phyloP scores from a whole-genome alignment of 2,797 vertebrate species.

The Coregonus sp. region DNA sequence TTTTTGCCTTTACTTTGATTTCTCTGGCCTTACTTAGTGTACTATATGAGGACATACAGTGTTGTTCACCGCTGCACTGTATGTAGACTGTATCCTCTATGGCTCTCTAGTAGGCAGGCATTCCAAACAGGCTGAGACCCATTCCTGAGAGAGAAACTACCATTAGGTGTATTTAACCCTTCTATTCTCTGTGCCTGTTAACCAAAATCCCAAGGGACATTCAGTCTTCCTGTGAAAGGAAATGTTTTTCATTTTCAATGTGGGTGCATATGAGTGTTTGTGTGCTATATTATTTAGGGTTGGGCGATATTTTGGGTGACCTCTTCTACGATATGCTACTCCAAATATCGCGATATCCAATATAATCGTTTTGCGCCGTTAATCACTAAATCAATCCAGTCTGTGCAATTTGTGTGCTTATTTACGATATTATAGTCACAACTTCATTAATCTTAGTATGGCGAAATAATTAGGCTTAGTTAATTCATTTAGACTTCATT shows the following conservation, averaged over 20 bases:
- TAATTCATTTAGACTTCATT: too few relatives aligned
- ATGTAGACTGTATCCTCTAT: not conserved
- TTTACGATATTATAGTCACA: too few relatives aligned
- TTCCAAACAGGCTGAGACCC: not conserved
- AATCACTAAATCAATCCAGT: too few relatives aligned
- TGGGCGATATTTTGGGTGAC: too few relatives aligned
- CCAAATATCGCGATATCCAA: too few relatives aligned
- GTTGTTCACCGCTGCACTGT: not conserved
- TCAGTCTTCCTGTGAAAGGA: conserved; percentile 28
- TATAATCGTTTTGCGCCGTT: too few relatives aligned
- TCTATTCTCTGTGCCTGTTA: not conserved
- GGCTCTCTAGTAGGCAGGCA: not conserved
- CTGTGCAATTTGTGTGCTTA: too few relatives aligned
- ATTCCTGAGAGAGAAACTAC: conserved; percentile 23
- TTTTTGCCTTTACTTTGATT: not conserved
- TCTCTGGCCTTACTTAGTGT: not conserved
- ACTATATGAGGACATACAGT: not conserved
- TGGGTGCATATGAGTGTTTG: not conserved
- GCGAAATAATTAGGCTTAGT: too few relatives aligned
- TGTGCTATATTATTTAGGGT: not conserved
- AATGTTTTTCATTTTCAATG: conserved; percentile 14
- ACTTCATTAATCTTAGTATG: too few relatives aligned
- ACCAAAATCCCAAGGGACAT: not conserved
- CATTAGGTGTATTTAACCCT: conserved; percentile 8
- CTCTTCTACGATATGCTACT: too few relatives aligned